Base-by-base conservation (phyloP, 2,113 vertebrate genomes). In the Galemys pyrenaicus region DNA sequence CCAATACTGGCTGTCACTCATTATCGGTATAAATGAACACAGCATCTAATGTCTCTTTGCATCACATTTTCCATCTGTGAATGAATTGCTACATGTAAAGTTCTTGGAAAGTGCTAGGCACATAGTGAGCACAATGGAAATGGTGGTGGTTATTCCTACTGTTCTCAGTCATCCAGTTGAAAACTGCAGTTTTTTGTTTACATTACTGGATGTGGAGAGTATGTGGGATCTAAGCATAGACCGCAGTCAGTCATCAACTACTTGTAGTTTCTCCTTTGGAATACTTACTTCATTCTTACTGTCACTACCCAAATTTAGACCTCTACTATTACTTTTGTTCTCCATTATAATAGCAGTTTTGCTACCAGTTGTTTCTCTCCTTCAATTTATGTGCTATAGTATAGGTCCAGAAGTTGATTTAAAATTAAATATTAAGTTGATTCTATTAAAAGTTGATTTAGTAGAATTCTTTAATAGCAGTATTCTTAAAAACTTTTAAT, bases 261-360 rank as follows among this genome's bases (percentile, higher is more conserved):
- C 75, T 92, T 92, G 92, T 39, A 11, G n/a, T 60, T 68, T 44
- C 77, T 62, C 49, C 51, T 95, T 65, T 87, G 54, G 37, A 83
- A 64, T 26, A 68, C 12, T 49, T 70, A 26, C 37, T 37, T 62
- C 64, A 56, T 86, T 87, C 51, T 91, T 79, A 65, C 0, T 28
- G 56, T 28, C 3, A 6, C 65, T 8, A 35, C 49, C 44, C 39
- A 70, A n/a, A 58, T 41, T 80, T 49, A 87, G 81, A 39, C 5
- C 37, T 62, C 51, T 58, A 7, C 24, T 51, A 5, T 20, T 46
- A 54, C 28, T 12, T 81, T 79, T 73, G 75, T 71, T 51, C 35
- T 41, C 32, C 15, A 58, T 70, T 62, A 70, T 16, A 83, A 49
- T 4, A 89, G 60, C 3, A 46, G 28, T 37, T 24, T 83, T 58